Evolutionary conservation across 2,797 vertebrate species (phyloP), one percentile per base, ranked within the genome.

Genomic region (Falco cherrug): DNA sequence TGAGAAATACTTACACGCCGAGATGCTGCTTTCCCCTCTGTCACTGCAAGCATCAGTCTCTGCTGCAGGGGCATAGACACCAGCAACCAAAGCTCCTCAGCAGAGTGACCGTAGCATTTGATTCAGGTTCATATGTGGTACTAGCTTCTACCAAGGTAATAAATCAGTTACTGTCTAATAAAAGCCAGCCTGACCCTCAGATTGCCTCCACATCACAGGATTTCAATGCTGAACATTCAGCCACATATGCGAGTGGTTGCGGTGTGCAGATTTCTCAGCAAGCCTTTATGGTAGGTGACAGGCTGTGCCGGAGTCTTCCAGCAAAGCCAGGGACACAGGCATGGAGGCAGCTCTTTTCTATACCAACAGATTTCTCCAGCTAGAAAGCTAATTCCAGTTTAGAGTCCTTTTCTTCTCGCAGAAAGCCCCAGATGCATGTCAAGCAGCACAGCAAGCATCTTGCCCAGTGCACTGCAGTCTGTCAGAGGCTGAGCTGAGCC

Each of bases 341-440:
- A 60, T 14, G 39, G 39, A 68, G 41, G 64, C 0, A 11, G 26
- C 20, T 83, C 24, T 73, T 85, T 87, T 74, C 56, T 91, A 17
- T 37, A 83, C 22, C 4, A 5, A 70, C 15, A 94, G 12, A 64
- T 88, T 83, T 93, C 82, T 93, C 31, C 48, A 68, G 73, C 45
- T 50, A 64, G 64, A 80, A 87, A 93, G 57, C 20, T 91, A 91
- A 95, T 88, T 91, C 89, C 60, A 59, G n/a, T 79, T 93, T 92
- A 84, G 77, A 76, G 47, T 50, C 13, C 28, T 20, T 53, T 90
- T 87, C 11, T 70, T 88, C 80, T 69, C 41, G 16, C 35, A 89
- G 60, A 59, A 76, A 71, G 16, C 85, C 94, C 64, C 85, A 83
- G 64, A 25, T 80, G 76, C 37, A 37, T 17, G 82, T 85, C 89